phyloP scores from a whole-genome alignment of 1,140 invertebrate species.

The Drosophila malerkotliana region DNA sequence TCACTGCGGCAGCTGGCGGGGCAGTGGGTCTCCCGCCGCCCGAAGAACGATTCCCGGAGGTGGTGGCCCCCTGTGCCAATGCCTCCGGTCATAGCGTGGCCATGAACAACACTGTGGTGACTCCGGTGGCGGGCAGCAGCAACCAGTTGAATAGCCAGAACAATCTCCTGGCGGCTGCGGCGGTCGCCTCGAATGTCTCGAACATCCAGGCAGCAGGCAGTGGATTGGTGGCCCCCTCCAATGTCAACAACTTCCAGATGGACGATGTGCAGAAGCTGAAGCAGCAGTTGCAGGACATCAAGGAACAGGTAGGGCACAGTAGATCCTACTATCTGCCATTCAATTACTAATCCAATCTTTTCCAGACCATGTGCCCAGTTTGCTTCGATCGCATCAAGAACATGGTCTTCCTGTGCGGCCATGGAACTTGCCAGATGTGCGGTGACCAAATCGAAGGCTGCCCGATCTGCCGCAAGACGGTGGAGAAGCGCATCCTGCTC shows the following conservation, averaged over 20 bases:
- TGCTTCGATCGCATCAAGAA: slow-evolving; percentile 98
- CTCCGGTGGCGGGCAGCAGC: slow-evolving; percentile 61
- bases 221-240: slow-evolving; percentile 70
- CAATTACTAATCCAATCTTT: slow-evolving; percentile 35
- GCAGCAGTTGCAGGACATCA: slow-evolving; percentile 98
- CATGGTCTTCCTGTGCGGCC: slow-evolving; percentile 99
- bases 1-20: slow-evolving; percentile 44
- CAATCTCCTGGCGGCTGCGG: slow-evolving; percentile 59
- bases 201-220: slow-evolving; percentile 30
- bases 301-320: slow-evolving; percentile 91
- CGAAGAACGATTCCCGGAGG: slow-evolving; percentile 59
- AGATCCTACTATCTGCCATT: neutral
- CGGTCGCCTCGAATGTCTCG: slow-evolving; percentile 51
- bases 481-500: slow-evolving; percentile 97
- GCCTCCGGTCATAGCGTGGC: slow-evolving; percentile 74
- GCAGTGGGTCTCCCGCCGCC: slow-evolving; percentile 7
- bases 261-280: slow-evolving; percentile 96
- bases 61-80: slow-evolving; percentile 64
- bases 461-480: slow-evolving; percentile 97
- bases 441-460: slow-evolving; percentile 98
- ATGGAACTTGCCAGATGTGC: slow-evolving; percentile 99
- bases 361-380: slow-evolving; percentile 98
- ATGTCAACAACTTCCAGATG: slow-evolving; percentile 84
- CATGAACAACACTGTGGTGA: slow-evolving; percentile 82
- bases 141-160: slow-evolving; percentile 78